phyloP scores from a whole-genome alignment of 92 coral and sea anemone species.

The Bergia sp. region DNA sequence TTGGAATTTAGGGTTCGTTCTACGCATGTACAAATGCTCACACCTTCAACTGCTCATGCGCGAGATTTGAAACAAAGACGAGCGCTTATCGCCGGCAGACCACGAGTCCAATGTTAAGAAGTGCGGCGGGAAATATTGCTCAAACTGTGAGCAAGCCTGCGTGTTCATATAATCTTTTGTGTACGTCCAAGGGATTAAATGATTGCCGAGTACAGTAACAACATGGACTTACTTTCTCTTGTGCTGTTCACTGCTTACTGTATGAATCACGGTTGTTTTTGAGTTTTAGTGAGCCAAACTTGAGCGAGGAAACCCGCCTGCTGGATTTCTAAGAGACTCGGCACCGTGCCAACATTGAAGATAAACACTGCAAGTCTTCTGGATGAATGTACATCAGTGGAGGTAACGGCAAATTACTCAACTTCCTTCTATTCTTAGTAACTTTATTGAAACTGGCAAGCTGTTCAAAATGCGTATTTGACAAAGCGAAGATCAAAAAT shows the following conservation, averaged over 20 bases:
- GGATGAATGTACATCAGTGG: background rate
- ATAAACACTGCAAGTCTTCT: background rate
- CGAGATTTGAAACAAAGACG: conserved; percentile 25
- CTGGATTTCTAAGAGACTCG: conserved; percentile 4
- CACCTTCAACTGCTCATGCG: conserved; percentile 32
- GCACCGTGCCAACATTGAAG: conserved; percentile 29
- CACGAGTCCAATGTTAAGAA: conserved; percentile 13
- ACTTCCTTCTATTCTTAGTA: background rate
- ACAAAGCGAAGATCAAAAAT: background rate
- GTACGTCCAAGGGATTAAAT: background rate
- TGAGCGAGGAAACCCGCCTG: conserved; percentile 23
- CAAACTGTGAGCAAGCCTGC: background rate
- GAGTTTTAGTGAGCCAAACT: background rate
- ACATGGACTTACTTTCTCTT: background rate
- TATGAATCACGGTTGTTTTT: background rate
- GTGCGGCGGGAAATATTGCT: conserved; percentile 23
- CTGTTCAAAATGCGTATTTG: background rate
- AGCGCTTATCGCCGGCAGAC: conserved; percentile 28
- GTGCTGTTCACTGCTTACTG: background rate
- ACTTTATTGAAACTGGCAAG: background rate
- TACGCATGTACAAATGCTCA: conserved; percentile 14
- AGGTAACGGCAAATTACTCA: conserved; percentile 23
- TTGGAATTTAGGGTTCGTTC: conserved; percentile 12
- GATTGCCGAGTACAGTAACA: background rate
- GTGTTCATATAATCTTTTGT: background rate